phyloP scores from a whole-genome alignment of 2,113 vertebrate species.

The Phyllostomus discolor region DNA sequence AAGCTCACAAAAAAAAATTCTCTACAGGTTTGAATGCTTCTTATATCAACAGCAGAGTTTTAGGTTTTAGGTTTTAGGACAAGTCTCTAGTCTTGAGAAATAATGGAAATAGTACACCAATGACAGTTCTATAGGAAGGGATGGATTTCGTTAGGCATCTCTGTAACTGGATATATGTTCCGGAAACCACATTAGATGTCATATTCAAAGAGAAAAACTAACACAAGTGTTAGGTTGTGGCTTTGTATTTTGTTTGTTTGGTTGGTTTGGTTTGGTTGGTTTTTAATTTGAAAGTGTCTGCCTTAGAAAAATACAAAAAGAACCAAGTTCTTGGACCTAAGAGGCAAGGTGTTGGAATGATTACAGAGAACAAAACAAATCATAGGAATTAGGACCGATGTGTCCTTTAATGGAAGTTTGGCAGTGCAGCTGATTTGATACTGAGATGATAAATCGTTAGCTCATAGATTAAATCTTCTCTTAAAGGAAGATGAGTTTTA shows the following conservation, averaged over 20 bases:
- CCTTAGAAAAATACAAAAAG: neutral
- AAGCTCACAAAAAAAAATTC: too few relatives aligned
- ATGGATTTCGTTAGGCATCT: neutral
- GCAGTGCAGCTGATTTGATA: neutral
- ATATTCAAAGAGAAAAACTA: neutral
- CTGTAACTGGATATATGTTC: neutral
- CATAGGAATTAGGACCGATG: neutral
- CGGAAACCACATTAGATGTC: neutral
- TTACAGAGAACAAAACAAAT: neutral
- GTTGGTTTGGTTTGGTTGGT: too few relatives aligned
- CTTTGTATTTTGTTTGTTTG: too few relatives aligned
- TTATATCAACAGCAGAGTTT: neutral
- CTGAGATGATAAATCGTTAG: neutral
- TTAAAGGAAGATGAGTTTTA: neutral
- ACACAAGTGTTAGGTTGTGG: neutral
- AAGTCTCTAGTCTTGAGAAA: neutral
- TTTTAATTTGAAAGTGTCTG: neutral
- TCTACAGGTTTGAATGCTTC: too few relatives aligned
- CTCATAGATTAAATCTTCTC: neutral
- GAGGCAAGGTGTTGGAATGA: neutral
- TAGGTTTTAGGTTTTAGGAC: neutral
- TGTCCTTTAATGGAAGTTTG: neutral
- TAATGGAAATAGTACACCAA: neutral
- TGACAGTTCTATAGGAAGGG: neutral
- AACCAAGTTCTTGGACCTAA: neutral